These are phyloP conservation scores for Chrysodeixis includens DNA, from an alignment of 2,888 invertebrate species.

Conservation along the genomic window DNA sequence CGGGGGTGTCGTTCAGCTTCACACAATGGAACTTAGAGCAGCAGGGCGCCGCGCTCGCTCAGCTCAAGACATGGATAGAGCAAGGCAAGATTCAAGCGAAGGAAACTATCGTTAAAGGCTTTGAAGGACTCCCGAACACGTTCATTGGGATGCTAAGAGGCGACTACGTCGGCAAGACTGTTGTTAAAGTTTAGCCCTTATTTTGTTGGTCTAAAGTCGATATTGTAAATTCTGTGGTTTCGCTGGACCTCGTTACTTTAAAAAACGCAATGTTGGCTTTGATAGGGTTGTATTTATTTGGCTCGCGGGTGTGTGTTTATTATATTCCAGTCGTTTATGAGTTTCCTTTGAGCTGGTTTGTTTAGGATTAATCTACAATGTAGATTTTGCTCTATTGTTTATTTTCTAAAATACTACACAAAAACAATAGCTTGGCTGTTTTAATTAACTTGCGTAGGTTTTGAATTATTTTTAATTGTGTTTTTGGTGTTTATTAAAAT, in stretches of 20 bases:
- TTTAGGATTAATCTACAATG: conserved; percentile 19
- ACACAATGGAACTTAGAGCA: conserved; percentile 66
- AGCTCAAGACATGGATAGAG: conserved; percentile 65
- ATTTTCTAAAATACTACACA: conserved; percentile 7
- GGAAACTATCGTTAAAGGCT: conserved; percentile 67
- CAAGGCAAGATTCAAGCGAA: conserved; percentile 65
- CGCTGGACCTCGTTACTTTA: conserved; percentile 13
- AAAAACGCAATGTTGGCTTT: conserved; percentile 21
- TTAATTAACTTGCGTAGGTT: conserved; percentile 2
- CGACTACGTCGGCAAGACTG: conserved; percentile 63
- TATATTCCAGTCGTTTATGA: conserved; percentile 30
- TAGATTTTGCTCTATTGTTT: conserved; percentile 13
- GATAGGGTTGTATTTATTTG: conserved; percentile 39
- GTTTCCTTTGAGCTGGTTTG: conserved; percentile 16
- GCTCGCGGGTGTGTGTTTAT: conserved; percentile 27
- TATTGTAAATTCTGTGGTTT: conserved; percentile 7
- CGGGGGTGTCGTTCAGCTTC: conserved; percentile 65
- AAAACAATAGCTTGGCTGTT: conserved; percentile 1
- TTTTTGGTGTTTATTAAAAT: background rate
- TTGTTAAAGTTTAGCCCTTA: conserved; percentile 66
- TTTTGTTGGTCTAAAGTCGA: conserved; percentile 32
- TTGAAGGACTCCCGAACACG: conserved; percentile 66
- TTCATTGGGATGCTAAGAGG: conserved; percentile 64
- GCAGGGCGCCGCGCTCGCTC: conserved; percentile 59
- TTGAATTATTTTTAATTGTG: conserved; percentile 8